Evolutionary conservation across 2,797 vertebrate genomes (phyloP).

Genomic region (Adelosebastes latens): DNA sequence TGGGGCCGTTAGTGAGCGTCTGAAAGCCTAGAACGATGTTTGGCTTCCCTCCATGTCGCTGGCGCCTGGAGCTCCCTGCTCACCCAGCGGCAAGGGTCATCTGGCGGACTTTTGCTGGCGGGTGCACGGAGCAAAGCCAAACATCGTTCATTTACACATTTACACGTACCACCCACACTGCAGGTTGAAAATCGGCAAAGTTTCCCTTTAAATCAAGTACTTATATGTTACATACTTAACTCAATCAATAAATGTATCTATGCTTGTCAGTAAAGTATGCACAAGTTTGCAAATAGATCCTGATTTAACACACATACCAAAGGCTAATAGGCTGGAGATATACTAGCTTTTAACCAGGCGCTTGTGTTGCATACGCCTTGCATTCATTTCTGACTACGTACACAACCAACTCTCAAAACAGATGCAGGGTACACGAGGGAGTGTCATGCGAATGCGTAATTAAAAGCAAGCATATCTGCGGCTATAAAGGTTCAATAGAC

Average conservation of each 20-base stretch:
- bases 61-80: neutral
- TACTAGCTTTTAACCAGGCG: too few species aligned
- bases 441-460: neutral
- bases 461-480: neutral
- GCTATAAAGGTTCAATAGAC: neutral
- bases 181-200: too few species aligned
- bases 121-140: neutral
- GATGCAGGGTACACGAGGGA: neutral
- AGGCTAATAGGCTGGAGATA: neutral
- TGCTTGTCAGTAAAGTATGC: neutral
- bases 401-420: neutral
- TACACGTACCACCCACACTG: rapidly evolving
- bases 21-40: too few species aligned
- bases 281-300: neutral
- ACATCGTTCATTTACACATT: neutral
- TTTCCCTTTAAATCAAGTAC: neutral
- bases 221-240: neutral
- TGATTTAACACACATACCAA: neutral
- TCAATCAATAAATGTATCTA: neutral
- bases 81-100: neutral
- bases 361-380: too few species aligned
- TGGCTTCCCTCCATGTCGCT: too few species aligned
- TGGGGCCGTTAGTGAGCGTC: too few species aligned
- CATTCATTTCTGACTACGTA: neutral
- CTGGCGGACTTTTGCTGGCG: neutral